Evolutionary conservation across 1,140 invertebrate species (phyloP).

Genomic region (Lepidurus packardi): DNA sequence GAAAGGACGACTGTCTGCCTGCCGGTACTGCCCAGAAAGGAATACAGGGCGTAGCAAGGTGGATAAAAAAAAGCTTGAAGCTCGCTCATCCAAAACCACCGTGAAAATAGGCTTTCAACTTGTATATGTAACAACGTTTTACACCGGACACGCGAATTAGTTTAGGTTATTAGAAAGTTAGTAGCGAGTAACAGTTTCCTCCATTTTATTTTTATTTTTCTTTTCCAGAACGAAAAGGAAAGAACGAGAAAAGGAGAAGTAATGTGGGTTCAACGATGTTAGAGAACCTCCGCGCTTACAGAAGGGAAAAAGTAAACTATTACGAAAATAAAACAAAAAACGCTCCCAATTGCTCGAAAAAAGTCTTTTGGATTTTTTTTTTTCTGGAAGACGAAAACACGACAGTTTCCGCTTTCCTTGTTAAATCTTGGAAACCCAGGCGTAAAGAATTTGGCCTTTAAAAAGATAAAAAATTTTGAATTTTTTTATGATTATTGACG

Average conservation of each 20-base stretch:
- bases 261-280: too few species aligned
- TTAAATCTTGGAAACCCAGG: neutral
- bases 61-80: neutral
- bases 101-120: slow-evolving; percentile 4
- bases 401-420: neutral
- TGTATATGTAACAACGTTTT: neutral
- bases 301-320: too few species aligned
- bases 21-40: neutral
- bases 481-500: too few species aligned
- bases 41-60: neutral
- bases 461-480: too few species aligned
- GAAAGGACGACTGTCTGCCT: neutral
- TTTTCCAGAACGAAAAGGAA: neutral
- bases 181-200: neutral
- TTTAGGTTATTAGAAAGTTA: neutral
- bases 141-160: neutral
- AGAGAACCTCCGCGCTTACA: too few species aligned
- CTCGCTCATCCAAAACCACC: neutral
- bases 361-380: too few species aligned
- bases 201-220: neutral
- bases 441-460: neutral
- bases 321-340: too few species aligned
- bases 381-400: too few species aligned
- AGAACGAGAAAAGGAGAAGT: too few species aligned
- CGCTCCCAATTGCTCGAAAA: too few species aligned